These are phyloP conservation scores for Aplochiton taeniatus DNA, from an alignment of 2,797 vertebrate genomes.

Conservation along the genomic window DNA sequence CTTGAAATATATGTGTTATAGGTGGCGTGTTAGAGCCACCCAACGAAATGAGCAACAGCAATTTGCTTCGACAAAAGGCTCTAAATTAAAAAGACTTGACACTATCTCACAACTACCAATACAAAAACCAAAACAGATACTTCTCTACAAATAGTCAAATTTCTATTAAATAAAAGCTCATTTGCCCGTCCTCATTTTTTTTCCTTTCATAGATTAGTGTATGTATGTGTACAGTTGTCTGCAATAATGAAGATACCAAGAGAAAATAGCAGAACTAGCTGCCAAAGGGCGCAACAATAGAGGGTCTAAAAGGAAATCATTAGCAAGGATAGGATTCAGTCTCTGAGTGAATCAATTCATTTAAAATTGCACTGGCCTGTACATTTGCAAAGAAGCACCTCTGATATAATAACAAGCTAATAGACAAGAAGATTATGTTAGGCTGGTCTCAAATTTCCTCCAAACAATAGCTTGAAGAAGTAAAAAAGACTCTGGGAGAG, in stretches of 20 bases:
- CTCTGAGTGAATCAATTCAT: conserved; percentile 96
- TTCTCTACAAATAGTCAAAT: not conserved
- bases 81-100: no score
- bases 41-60: no score
- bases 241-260: conserved; percentile 51
- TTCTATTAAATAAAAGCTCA: conserved; percentile 14
- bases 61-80: no score
- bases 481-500: conserved; percentile 67
- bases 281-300: conserved; percentile 46
- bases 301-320: conserved; percentile 85
- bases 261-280: conserved; percentile 47
- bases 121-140: not conserved
- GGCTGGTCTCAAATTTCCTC: conserved; percentile 90
- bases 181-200: not conserved
- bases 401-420: conserved; percentile 98
- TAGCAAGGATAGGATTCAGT: conserved; percentile 86
- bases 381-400: conserved; percentile 97
- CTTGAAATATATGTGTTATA: no score
- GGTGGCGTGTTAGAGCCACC: no score
- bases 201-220: no score
- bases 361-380: conserved; percentile 94
- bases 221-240: conserved; percentile 31
- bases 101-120: no score
- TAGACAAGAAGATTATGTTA: conserved; percentile 99
- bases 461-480: conserved; percentile 88